Evolutionary conservation across 2,888 invertebrate species (phyloP).

Genomic region (Acrobasis repandana): DNA sequence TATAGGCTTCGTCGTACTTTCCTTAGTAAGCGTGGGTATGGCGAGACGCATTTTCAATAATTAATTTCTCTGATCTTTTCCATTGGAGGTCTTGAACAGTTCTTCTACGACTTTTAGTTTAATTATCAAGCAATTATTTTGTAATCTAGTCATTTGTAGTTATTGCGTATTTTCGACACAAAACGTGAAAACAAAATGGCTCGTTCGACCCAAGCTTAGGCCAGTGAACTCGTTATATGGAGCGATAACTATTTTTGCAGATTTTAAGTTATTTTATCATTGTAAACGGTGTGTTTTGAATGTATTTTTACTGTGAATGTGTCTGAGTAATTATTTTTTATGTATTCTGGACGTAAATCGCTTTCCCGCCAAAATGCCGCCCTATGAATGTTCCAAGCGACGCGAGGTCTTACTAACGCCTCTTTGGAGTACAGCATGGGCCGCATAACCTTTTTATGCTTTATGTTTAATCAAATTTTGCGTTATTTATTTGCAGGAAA

Average conservation of each 20-base stretch:
- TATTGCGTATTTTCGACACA: conserved; percentile 81
- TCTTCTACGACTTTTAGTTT: conserved; percentile 76
- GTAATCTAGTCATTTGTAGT: conserved; percentile 71
- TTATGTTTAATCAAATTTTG: conserved; percentile 37
- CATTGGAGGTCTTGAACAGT: conserved; percentile 70
- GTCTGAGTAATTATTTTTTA: conserved; percentile 32
- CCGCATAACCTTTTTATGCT: conserved; percentile 55
- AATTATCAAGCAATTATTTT: conserved; percentile 70
- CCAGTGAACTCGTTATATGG: conserved; percentile 79
- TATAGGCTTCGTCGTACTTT: conserved; percentile 78
- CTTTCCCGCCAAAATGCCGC: conserved; percentile 83
- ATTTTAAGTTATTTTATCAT: conserved; percentile 42
- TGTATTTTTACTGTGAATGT: conserved; percentile 32
- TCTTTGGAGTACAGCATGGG: conserved; percentile 47
- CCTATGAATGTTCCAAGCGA: conserved; percentile 56
- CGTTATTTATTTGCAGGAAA: conserved; percentile 66
- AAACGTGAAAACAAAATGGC: conserved; percentile 83
- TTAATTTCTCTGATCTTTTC: conserved; percentile 80
- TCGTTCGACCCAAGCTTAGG: conserved; percentile 79
- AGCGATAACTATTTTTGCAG: conserved; percentile 67
- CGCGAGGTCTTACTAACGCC: conserved; percentile 52
- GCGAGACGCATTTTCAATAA: conserved; percentile 77
- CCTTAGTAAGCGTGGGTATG: conserved; percentile 80
- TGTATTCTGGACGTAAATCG: conserved; percentile 43
- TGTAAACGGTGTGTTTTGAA: conserved; percentile 33